phyloP scores from a whole-genome alignment of 2,888 invertebrate genomes.

The Eilema depressum region DNA sequence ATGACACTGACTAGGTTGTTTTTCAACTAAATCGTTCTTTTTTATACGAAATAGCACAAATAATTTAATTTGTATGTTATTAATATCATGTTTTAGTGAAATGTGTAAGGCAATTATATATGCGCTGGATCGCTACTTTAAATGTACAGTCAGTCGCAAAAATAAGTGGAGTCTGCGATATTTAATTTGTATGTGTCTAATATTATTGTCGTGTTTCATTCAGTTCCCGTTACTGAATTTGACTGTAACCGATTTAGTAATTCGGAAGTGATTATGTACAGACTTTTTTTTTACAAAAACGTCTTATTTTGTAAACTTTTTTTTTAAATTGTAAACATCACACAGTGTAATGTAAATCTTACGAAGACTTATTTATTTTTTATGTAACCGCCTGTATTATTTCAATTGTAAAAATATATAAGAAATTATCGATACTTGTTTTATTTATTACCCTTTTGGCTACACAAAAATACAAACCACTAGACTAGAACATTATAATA shows the following conservation, averaged over 20 bases:
- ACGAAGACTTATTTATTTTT: slow-evolving; percentile 81
- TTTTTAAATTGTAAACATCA: slow-evolving; percentile 60
- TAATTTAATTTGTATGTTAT: slow-evolving; percentile 25
- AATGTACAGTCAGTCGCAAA: slow-evolving; percentile 31
- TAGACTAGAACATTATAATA: no score
- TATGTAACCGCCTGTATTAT: slow-evolving; percentile 86
- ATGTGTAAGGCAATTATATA: slow-evolving; percentile 26
- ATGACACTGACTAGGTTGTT: not conserved
- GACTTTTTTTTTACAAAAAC: slow-evolving; percentile 32
- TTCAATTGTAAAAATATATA: slow-evolving; percentile 85
- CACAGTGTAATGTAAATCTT: slow-evolving; percentile 64
- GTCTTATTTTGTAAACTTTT: slow-evolving; percentile 49
- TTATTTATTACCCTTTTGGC: slow-evolving; percentile 47
- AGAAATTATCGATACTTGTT: slow-evolving; percentile 74
- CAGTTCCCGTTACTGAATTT: slow-evolving; percentile 23
- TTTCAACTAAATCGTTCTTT: not conserved
- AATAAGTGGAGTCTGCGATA: slow-evolving; percentile 14
- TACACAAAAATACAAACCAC: no score
- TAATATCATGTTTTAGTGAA: slow-evolving; percentile 25
- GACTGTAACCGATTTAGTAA: slow-evolving; percentile 39
- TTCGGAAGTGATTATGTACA: slow-evolving; percentile 41
- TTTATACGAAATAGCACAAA: slow-evolving; percentile 37
- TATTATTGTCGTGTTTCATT: slow-evolving; percentile 15
- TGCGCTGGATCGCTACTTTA: slow-evolving; percentile 44
- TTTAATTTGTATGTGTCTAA: slow-evolving; percentile 16